A percentile compares a stretch with the other conserved stretches of the same genome.
These are phyloP conservation scores for Crematogaster levior DNA, from an alignment of 2,888 invertebrate genomes.

Conservation along the genomic window DNA sequence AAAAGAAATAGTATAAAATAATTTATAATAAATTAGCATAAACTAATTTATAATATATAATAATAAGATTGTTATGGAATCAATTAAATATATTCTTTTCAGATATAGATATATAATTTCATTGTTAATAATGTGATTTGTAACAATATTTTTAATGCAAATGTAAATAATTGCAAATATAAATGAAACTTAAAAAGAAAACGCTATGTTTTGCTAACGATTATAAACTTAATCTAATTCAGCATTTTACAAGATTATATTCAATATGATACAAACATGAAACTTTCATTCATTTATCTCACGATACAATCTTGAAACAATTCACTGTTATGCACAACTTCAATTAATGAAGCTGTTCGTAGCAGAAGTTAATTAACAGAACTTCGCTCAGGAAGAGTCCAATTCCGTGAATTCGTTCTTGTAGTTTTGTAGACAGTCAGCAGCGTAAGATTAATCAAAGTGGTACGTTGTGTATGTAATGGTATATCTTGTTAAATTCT, in stretches of 20 bases:
- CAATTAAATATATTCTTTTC: background rate
- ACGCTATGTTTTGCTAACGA: background rate
- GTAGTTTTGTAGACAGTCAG: background rate
- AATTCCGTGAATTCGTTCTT: conserved; percentile 4
- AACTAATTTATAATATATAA: background rate
- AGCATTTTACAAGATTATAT: conserved; percentile 4
- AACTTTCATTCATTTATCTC: background rate
- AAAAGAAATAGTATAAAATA: background rate
- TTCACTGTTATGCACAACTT: background rate
- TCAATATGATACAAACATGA: conserved; percentile 12
- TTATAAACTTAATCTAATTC: background rate
- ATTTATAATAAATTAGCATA: background rate
- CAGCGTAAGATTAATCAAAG: conserved; percentile 14
- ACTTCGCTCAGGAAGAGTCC: background rate
- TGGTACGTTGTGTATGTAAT: background rate
- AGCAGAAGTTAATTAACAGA: conserved; percentile 37
- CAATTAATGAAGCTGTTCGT: conserved; percentile 29
- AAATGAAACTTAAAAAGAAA: background rate
- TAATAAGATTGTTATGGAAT: background rate
- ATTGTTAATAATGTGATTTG: background rate
- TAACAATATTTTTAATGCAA: background rate
- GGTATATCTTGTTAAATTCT: conserved; percentile 11
- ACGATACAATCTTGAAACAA: conserved; percentile 2
- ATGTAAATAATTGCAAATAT: conserved; percentile 1
- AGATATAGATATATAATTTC: background rate